Base-by-base conservation (phyloP, 1,140 invertebrate species). In the Monomorium pharaonis region DNA sequence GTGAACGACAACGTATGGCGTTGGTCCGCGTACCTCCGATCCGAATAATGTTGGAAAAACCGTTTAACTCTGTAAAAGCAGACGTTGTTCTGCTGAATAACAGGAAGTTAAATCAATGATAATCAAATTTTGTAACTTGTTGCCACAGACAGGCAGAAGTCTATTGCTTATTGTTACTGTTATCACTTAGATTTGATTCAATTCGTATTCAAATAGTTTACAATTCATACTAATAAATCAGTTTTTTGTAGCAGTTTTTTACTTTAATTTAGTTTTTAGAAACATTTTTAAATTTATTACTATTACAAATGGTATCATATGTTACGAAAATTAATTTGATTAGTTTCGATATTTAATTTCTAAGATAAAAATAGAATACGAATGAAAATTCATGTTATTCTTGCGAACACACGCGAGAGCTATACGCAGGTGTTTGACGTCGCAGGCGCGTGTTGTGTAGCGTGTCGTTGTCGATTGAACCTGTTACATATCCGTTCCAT, bases 31-130 rank as follows among this genome's bases (percentile, higher is more conserved):
- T 44, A 27, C 21, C 21, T 3, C 27, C 27, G 58, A 77, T 77
- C 56, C 42, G 42, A 49, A 78, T 78, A 78, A 62, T 78, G 24
- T 30, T 63, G 24, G 18, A 77, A 44, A 63, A 78, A 63, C 18
- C 42, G 3, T 60, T 60, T 60, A 42, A 76, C 54, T 60, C 18
- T 21, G 42, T 30, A 49, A 78, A 78, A 63, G 42, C 60, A 63
- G 27, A 63, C 33, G 24, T 60, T 63, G 58, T 24, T 49, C 27
- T n/a, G 16, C 5, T 47, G 18, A 16, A 42, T 62, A 49, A 63
- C n/a, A 33, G 18, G 1, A 33, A 24, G n/a, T 58, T 58, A 24
- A 58, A 56, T 42, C 72, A 56, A 75, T 56, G 30, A 42, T 75
- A 78, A 63, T 47, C 18, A 30, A 77, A 14, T 77, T 60, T 60